Conservation (phyloP, 1,140 invertebrate species). For the Ostrea edulis region DNA sequence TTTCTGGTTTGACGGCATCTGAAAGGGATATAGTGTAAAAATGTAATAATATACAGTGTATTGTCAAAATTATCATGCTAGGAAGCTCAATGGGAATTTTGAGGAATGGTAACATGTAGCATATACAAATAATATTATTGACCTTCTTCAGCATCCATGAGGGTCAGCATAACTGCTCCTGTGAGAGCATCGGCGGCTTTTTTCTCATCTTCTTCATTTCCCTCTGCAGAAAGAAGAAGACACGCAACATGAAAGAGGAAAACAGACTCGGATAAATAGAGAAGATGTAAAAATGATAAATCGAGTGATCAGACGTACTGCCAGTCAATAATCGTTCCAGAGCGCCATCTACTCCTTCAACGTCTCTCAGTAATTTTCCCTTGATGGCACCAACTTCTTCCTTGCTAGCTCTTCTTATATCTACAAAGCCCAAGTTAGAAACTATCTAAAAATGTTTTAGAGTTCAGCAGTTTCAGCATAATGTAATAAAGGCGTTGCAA, state of each 20-base stretch:
- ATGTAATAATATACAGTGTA: background rate
- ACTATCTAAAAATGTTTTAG: background rate
- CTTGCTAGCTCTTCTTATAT: background rate
- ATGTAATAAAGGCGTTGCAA: too few species aligned
- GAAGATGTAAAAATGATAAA: background rate
- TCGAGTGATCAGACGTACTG: background rate
- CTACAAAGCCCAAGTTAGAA: background rate
- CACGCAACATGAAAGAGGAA: background rate
- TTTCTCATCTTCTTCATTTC: conserved; percentile 1
- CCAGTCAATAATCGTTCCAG: background rate
- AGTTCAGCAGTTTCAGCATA: background rate
- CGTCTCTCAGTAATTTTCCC: background rate
- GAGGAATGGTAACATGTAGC: background rate
- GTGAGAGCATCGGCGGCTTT: background rate
- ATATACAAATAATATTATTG: background rate
- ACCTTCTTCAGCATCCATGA: background rate
- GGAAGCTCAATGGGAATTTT: background rate
- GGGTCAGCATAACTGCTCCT: background rate
- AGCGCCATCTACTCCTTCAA: background rate
- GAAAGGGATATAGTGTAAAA: background rate
- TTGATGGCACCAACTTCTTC: background rate
- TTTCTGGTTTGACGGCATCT: background rate
- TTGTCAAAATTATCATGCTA: background rate
- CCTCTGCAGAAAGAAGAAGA: background rate
- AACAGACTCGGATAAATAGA: background rate